Evolutionary conservation across 2,888 invertebrate species (phyloP), one percentile per base, ranked within the genome.

Genomic region (Empis stercorea): DNA sequence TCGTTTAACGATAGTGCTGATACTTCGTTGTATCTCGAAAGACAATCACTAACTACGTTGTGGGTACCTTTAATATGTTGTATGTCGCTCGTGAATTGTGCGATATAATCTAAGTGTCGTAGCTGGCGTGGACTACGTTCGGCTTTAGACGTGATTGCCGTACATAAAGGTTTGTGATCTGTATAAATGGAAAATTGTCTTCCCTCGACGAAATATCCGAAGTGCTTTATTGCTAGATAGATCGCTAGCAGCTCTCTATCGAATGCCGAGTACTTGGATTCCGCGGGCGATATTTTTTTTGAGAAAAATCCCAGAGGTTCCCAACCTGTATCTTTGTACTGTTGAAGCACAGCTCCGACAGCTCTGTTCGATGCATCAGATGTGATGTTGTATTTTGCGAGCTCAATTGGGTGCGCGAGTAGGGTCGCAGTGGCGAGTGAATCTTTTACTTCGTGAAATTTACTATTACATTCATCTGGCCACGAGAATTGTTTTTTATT

Each of bases 181-280:
- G 62, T 63, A 32, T 45, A 58, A 2, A 63, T 56, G 2, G 47
- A 55, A 34, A 61, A 57, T 43, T 57, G n/a, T 37, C 58, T 48
- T 0, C 58, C 63, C 55, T 70, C 68, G 0, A 68, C 43, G 55
- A 64, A 57, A 30, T 61, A 55, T 7, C 59, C 48, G 49, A 68
- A 69, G 46, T 63, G 52, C 40, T 58, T 56, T 1, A 67, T 54
- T 1, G 61, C 58, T 30, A 55, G 50, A 43, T 64, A 68, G 1
- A 65, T 61, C 0, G 63, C 64, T 4, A 65, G 52, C 0, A 68
- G 55, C 51, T 65, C 64, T n/a, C 63, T 32, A 48, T 69, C 65
- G 50, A 64, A 66, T 3, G 59, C 49, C 30, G 54, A 50, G 38
- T 65, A 68, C 6, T 61, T 62, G 11, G 20, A 43, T 48, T 68